Base-by-base conservation (phyloP, 1,140 invertebrate species). In the Philotrypesis tridentata region DNA sequence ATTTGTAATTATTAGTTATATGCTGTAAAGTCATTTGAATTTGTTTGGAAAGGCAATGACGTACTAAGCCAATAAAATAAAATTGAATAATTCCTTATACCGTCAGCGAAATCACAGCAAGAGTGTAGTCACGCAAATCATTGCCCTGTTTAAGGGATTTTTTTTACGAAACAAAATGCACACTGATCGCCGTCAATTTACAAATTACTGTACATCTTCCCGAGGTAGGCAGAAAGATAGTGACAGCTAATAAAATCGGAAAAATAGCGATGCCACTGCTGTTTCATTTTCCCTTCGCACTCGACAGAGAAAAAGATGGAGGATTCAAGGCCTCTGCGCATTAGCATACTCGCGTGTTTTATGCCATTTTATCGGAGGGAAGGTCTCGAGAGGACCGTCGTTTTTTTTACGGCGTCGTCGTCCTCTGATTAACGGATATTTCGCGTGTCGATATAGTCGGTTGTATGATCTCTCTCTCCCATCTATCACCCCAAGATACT, bases 341-440 rank as follows among this genome's bases (percentile, higher is more conserved):
- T 71, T 72, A 43, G 37, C 21, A 72, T 72, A 40, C 33, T 72
- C 70, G 70, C 70, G 70, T 72, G 40, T 72, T 72, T 71, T 71
- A 25, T 23, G 4, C 70, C 21, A 43, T 37, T 68, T 63, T 63
- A 63, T 68, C 65, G 65, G 9, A n/a, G 33, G 31, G 67, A 37
- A 37, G 33, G 33, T 37, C 63, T 67, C 23, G 21, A 27, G 27
- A 11, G 8, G n/a, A 6, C 9, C 21, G n/a, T 67, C 12, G 2
- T n/a, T 6, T 23, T 67, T 29, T 67, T 67, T 67, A 12, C 23
- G 4, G 55, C 63, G 2, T 43, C 40, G 40, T 43, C 40, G 40
- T 43, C 7, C 40, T 48, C 25, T 75, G 73, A 75, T 75, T 75
- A 63, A 75, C 60, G 48, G 31, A 63, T 40, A 75, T 23, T 9